Evolutionary conservation across 2,797 vertebrate genomes (phyloP).

Genomic region (Ctenosaura bakeri): DNA sequence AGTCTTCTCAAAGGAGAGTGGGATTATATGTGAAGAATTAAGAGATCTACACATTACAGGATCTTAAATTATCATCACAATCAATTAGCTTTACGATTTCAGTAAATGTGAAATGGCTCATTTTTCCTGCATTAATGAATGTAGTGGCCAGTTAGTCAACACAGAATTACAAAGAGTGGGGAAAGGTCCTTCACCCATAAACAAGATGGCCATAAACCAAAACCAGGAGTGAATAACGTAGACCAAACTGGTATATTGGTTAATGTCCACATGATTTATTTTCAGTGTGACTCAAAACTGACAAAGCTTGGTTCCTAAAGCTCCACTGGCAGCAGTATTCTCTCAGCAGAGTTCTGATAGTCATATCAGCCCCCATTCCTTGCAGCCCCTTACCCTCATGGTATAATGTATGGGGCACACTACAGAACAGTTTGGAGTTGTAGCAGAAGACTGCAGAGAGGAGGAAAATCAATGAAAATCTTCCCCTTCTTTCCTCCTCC

Average conservation of each 20-base stretch:
- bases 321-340: neutral
- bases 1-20: neutral
- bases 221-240: neutral
- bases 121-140: slow-evolving; percentile 5
- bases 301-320: neutral
- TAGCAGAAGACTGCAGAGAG: neutral
- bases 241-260: neutral
- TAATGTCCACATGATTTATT: neutral
- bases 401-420: neutral
- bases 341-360: neutral
- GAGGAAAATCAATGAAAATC: neutral
- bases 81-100: neutral
- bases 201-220: neutral
- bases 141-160: neutral
- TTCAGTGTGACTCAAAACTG: neutral
- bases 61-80: neutral
- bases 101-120: slow-evolving; percentile 12
- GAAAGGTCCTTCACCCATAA: neutral
- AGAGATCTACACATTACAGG: no score
- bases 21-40: neutral
- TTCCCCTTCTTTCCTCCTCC: neutral
- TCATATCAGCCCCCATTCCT: neutral
- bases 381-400: neutral
- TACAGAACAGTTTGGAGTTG: neutral
- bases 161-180: neutral